These are phyloP conservation scores for Merodon equestris DNA, from an alignment of 2,888 invertebrate species.

Conservation along the genomic window DNA sequence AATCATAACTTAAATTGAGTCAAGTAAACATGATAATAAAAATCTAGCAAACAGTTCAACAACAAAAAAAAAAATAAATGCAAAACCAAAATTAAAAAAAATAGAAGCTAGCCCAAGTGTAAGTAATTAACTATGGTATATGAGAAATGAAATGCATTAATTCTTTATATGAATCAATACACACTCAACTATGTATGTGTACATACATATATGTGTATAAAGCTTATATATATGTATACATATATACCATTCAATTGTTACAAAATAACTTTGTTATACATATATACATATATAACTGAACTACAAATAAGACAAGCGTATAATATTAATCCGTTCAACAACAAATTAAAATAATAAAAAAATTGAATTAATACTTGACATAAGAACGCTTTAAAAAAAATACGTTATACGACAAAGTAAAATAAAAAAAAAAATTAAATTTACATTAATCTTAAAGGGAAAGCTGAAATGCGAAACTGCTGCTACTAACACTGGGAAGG, in stretches of 20 bases:
- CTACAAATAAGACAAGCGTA: constrained; percentile 49
- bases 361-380: constrained; percentile 27
- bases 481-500: constrained; percentile 33
- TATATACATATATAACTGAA: constrained; percentile 24
- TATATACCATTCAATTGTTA: constrained; percentile 56
- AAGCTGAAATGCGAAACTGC: constrained; percentile 22
- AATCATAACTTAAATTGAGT: constrained; percentile 47
- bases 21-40: constrained; percentile 4
- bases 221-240: constrained; percentile 36
- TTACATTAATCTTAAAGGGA: constrained; percentile 20
- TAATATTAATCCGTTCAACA: constrained; percentile 58
- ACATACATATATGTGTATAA: constrained; percentile 47
- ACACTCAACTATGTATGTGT: no score
- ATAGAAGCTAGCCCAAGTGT: constrained; percentile 27
- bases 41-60: constrained; percentile 43
- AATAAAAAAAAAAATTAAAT: constrained; percentile 30
- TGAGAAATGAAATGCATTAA: constrained; percentile 49
- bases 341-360: constrained; percentile 17
- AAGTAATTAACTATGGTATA: no score
- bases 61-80: constrained; percentile 38
- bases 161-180: constrained; percentile 61
- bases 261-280: constrained; percentile 55
- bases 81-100: constrained; percentile 45
- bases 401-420: constrained; percentile 63
- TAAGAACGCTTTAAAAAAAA: constrained; percentile 60